These are phyloP conservation scores for Neogobius melanostomus DNA, from an alignment of 2,113 vertebrate species.

Conservation along the genomic window DNA sequence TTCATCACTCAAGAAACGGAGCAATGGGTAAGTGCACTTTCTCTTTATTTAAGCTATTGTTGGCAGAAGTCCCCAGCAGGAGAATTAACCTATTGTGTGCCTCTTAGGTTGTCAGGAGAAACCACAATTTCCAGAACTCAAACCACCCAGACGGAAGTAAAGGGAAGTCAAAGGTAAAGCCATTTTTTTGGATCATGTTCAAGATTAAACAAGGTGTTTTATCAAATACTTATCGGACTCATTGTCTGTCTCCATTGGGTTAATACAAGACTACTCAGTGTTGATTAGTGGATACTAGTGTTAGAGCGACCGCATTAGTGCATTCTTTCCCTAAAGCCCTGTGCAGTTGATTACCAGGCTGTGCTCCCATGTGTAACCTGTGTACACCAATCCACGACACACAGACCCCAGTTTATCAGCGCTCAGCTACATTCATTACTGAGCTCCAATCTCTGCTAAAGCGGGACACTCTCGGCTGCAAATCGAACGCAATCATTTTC, in stretches of 20 bases:
- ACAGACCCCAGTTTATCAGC: slow-evolving; percentile 31
- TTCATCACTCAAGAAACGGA: no score
- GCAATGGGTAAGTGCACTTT: no score
- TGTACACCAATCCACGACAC: slow-evolving; percentile 14
- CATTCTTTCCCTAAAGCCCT: neutral
- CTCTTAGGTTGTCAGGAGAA: no score
- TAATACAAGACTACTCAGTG: neutral
- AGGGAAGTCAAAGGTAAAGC: no score
- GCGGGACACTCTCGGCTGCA: slow-evolving; percentile 21
- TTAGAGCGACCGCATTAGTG: neutral
- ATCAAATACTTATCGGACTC: neutral
- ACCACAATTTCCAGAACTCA: no score
- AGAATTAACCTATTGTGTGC: no score
- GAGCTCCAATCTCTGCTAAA: slow-evolving; percentile 37
- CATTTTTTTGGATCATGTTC: no score
- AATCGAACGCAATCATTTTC: slow-evolving; percentile 58
- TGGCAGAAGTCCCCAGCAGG: no score
- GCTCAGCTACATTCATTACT: slow-evolving; percentile 39
- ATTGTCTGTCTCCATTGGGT: neutral
- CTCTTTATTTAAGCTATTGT: no score
- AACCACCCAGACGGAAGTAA: no score
- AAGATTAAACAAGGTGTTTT: neutral
- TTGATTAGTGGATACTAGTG: neutral
- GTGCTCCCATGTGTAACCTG: slow-evolving; percentile 1
- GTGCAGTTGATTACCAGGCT: slow-evolving; percentile 19